These are phyloP conservation scores for Hystrix cristata DNA, from an alignment of 2,113 vertebrate species.

Conservation along the genomic window DNA sequence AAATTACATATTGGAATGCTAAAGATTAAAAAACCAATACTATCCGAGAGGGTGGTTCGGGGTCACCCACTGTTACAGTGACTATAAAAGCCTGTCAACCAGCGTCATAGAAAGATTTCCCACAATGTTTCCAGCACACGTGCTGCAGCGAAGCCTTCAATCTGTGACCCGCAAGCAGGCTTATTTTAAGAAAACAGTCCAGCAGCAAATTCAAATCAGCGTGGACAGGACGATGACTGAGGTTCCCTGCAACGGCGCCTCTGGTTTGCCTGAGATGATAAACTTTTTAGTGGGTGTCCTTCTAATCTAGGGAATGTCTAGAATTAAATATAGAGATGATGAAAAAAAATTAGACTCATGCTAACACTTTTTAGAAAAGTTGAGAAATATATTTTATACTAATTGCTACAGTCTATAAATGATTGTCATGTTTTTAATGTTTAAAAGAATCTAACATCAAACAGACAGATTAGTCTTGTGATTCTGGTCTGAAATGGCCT, in stretches of 20 bases:
- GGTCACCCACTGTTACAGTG: neutral
- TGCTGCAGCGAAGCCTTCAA: neutral
- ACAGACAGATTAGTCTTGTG: constrained; percentile 37
- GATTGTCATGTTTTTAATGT: constrained; percentile 57
- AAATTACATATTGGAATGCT: neutral
- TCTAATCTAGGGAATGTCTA: neutral
- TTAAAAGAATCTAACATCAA: constrained; percentile 64
- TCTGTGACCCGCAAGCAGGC: neutral
- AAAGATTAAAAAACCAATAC: constrained; percentile 35
- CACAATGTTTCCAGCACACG: neutral
- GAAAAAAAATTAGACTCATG: neutral
- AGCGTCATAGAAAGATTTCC: constrained; percentile 6
- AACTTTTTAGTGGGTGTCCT: neutral
- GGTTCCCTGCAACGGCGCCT: neutral
- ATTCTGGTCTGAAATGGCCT: constrained; percentile 68
- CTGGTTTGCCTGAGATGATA: neutral
- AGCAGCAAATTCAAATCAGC: neutral
- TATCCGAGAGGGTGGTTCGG: neutral
- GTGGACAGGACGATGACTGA: neutral
- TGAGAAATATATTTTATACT: constrained; percentile 51
- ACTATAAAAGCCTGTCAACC: neutral
- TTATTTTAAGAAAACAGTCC: constrained; percentile 1
- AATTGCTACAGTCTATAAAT: neutral
- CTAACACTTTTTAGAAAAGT: constrained; percentile 43
- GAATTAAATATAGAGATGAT: neutral